Base-by-base conservation (phyloP, 2,888 invertebrate genomes). In the Lacanobia oleracea region DNA sequence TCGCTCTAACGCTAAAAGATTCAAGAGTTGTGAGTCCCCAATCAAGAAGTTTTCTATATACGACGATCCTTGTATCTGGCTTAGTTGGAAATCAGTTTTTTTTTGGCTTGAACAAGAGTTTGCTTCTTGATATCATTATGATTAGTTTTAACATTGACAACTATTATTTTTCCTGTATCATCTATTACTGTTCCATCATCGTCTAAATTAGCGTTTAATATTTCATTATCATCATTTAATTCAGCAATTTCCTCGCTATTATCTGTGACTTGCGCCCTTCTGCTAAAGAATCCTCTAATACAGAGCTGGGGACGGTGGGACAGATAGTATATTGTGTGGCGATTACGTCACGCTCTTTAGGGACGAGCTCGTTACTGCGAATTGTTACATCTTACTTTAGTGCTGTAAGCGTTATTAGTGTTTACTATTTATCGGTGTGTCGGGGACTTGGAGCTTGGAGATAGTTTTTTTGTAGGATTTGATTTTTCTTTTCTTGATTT, bases 321-420 rank as follows among this genome's bases (percentile, higher is more conserved):
- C 77, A 75, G 85, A 86, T 86, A 87, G 87, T 82, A 83, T 82
- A 86, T 84, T 82, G 85, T 87, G 86, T 81, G 84, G 84, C 73
- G 85, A 82, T 86, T 87, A 83, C 80, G 86, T 85, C 84, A 81
- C 83, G 79, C 76, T 83, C 83, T 82, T 81, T 77, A 74, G 86
- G 84, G 87, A 85, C 79, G 50, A 74, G 74, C 83, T 87, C 85
- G 86, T 87, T 87, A 87, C 84, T 75, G 81, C 79, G 82, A 85
- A 88, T 85, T 88, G 87, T 88, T 86, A 85, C 85, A 85, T 86
- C 82, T 83, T 83, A 87, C 86, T 87, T 86, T 80, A 82, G 83
- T 80, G 77, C 79, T 81, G 83, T 86, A 83, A 81, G 80, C 81
- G 74, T 87, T 86, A 87, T 87, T 87, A 87, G 79, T 81, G 83